Evolutionary conservation across 2,888 invertebrate species (phyloP), one percentile per base, ranked within the genome.

Genomic region (Megastigmus dorsalis): DNA sequence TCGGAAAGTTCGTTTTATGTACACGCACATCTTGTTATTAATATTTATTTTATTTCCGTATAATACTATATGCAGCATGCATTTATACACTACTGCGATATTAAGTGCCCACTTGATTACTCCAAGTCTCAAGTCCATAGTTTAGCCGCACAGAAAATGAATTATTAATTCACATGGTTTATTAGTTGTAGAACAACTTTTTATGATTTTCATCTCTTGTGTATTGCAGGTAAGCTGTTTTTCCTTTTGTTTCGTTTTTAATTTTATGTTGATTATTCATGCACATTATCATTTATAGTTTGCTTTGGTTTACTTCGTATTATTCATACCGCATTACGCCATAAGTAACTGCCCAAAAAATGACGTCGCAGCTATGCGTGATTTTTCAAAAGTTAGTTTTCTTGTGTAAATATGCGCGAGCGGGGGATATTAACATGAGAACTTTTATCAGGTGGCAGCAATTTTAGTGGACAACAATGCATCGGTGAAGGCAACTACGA

Each of bases 401-500:
- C 23, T 18, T 28, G 38, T 18, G 13, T 50, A 6, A 3, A 23
- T 50, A 18, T 41, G 18, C 50, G 36, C 48, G n/a, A 67, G 18
- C 50, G n/a, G n/a, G n/a, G n/a, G n/a, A 75, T 57, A 66, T 55
- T 74, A 50, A 54, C 15, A n/a, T n/a, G 6, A 13, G 6, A 18
- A 26, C 36, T 67, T 60, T 15, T 18, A 38, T 60, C 81, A 92
- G 92, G 97, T 98, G 33, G 97, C 96, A 0, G 92, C 94, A 10
- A 93, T 97, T 74, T 91, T 99, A 0, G 91, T 99, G 45, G 98
- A 99, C 82, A 93, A 97, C 88, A 94, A 94, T 78, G 98, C 98
- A 0, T 93, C 95, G 52, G 92, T 97, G 67, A 94, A 94, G 79
- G 94, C 96, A 1, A 93, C 96, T n/a, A 99, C 98, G 5, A 97